A percentile compares a stretch with the other conserved stretches of the same genome.
Conservation (phyloP, 2,797 vertebrate species). For the Catharus ustulatus region DNA sequence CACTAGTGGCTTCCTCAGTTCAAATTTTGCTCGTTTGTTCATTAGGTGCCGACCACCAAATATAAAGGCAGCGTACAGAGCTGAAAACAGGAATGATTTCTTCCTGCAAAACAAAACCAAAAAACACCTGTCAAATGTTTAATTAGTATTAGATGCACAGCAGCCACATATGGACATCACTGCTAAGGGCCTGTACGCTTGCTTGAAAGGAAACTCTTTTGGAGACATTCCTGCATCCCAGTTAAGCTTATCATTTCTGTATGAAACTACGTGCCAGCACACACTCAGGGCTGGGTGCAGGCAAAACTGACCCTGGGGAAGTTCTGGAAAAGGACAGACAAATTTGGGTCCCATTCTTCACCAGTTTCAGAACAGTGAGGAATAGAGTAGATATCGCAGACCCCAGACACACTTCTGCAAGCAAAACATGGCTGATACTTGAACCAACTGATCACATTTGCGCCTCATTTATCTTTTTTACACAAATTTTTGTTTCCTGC, state of each 20-base stretch:
- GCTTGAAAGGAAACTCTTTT: not conserved
- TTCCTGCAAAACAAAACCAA: constrained; percentile 85
- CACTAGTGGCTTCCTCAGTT: constrained; percentile 94
- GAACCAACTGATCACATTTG: not conserved
- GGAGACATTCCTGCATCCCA: not conserved
- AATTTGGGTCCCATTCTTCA: not conserved
- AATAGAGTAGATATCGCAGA: not conserved
- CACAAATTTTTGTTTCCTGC: not conserved
- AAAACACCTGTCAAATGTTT: not conserved
- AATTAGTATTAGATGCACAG: not conserved
- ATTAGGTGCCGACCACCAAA: constrained; percentile 96
- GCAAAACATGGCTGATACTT: accelerated
- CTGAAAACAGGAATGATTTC: constrained; percentile 97
- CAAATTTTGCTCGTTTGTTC: constrained; percentile 98
- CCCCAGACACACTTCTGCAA: not conserved
- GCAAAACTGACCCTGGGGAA: not conserved
- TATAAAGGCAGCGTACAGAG: constrained; percentile 95
- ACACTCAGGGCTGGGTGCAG: no score
- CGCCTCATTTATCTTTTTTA: not conserved
- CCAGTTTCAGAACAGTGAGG: not conserved
- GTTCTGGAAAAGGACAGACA: not conserved
- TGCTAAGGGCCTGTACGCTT: not conserved
- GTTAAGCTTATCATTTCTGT: accelerated
- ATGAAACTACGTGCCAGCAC: not conserved
- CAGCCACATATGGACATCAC: not conserved